Evolutionary conservation across 23 tunicate species (phyloP).

Genomic region (Styela plicata): DNA sequence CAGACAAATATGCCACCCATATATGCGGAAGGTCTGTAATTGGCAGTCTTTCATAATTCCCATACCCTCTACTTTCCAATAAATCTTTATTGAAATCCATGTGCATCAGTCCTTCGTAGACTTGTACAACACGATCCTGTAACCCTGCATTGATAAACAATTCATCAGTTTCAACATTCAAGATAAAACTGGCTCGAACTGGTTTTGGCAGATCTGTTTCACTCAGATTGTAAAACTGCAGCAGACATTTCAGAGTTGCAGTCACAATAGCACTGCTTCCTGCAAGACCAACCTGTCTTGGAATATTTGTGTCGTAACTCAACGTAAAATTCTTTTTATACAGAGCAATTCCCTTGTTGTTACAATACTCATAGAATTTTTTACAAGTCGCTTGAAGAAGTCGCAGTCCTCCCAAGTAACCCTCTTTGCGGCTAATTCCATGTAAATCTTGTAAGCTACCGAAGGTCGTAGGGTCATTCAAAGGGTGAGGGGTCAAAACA

Average conservation of each 20-base stretch:
- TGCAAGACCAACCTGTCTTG: slow-evolving; percentile 93
- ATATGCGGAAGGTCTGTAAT: slow-evolving; percentile 47
- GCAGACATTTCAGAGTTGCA: slow-evolving; percentile 70
- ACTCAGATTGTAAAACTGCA: slow-evolving; percentile 67
- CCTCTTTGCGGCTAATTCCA: slow-evolving; percentile 89
- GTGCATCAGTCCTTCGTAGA: slow-evolving; percentile 83
- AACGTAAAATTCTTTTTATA: slow-evolving; percentile 72
- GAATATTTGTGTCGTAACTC: slow-evolving; percentile 90
- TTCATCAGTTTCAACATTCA: slow-evolving; percentile 86
- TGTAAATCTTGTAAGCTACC: slow-evolving; percentile 86
- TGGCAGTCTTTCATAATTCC: slow-evolving; percentile 52
- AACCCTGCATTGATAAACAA: slow-evolving; percentile 90
- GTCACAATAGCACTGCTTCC: slow-evolving; percentile 96
- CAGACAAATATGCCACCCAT: slow-evolving; percentile 71
- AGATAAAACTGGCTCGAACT: slow-evolving; percentile 67
- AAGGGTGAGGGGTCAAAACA: slow-evolving; percentile 71
- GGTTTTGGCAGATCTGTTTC: slow-evolving; percentile 91
- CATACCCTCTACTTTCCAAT: slow-evolving; percentile 62
- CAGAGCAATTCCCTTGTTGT: slow-evolving; percentile 80
- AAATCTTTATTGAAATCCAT: slow-evolving; percentile 83
- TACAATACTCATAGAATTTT: slow-evolving; percentile 85
- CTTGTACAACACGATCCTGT: slow-evolving; percentile 93
- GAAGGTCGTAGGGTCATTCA: slow-evolving; percentile 94
- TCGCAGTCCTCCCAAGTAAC: slow-evolving; percentile 90
- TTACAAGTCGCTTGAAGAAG: slow-evolving; percentile 95